Evolutionary conservation across 2,797 vertebrate species (phyloP).

Genomic region (Borostomias antarcticus): DNA sequence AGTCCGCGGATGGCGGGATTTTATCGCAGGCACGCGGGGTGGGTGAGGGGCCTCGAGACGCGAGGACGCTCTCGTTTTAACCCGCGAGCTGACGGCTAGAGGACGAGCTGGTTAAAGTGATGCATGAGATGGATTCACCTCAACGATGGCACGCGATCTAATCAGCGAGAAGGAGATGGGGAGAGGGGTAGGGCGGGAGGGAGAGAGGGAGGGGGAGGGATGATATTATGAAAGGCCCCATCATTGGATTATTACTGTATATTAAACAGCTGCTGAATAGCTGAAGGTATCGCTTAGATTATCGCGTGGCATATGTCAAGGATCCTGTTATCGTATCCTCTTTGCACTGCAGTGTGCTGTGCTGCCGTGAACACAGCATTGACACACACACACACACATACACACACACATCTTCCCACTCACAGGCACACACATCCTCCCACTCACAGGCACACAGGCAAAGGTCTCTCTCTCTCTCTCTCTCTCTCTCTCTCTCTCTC

Average conservation of each 20-base stretch:
- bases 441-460: too few relatives aligned
- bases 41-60: slow-evolving; percentile 33
- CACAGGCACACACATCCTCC: slow-evolving; percentile 46
- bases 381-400: slow-evolving; percentile 59
- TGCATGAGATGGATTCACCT: slow-evolving; percentile 10
- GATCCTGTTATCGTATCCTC: slow-evolving; percentile 41
- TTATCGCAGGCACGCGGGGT: not conserved
- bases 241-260: slow-evolving; percentile 48
- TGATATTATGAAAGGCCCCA: slow-evolving; percentile 37
- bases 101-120: slow-evolving; percentile 24
- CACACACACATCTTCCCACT: slow-evolving; percentile 40
- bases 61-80: slow-evolving; percentile 31
- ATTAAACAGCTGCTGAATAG: slow-evolving; percentile 45
- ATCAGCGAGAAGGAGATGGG: not conserved
- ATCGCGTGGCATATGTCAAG: slow-evolving; percentile 51
- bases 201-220: not conserved
- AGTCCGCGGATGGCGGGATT: slow-evolving; percentile 26
- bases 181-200: not conserved
- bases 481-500: slow-evolving; percentile 22
- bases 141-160: slow-evolving; percentile 14
- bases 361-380: slow-evolving; percentile 54
- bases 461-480: not conserved
- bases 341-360: slow-evolving; percentile 6
- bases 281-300: slow-evolving; percentile 49
- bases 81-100: slow-evolving; percentile 16